Evolutionary conservation across 2,797 vertebrate genomes (phyloP).

Genomic region (Crax fasciolata): DNA sequence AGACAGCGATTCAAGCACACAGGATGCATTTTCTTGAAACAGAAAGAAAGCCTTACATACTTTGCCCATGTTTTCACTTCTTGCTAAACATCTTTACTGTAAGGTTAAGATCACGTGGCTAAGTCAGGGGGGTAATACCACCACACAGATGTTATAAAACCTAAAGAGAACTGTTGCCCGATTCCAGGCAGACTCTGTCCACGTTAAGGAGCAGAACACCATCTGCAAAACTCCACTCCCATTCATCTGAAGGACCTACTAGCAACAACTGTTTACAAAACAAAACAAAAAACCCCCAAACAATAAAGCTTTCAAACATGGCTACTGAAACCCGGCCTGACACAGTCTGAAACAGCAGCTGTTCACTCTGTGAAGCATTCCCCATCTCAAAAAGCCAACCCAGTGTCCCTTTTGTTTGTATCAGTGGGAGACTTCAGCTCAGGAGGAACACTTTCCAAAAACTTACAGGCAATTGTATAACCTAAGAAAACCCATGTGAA

Average conservation of each 20-base stretch:
- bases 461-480: background rate
- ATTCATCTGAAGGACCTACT: background rate
- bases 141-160: background rate
- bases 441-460: background rate
- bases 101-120: accelerated
- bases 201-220: background rate
- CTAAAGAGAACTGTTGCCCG: background rate
- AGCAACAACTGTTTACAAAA: background rate
- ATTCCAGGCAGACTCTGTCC: background rate
- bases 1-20: background rate
- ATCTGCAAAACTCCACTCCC: background rate
- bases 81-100: background rate
- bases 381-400: background rate
- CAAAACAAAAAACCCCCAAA: background rate
- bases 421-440: background rate
- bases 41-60: accelerated
- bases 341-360: background rate
- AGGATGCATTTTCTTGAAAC: background rate
- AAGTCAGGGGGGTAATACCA: background rate
- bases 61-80: background rate
- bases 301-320: background rate
- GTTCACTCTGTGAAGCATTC: background rate
- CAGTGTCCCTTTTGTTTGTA: background rate
- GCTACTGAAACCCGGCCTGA: background rate
- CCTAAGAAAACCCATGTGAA: background rate